A percentile compares a stretch with the other conserved stretches of the same genome.
phyloP scores from a whole-genome alignment of 2,797 vertebrate genomes.

The Rhinatrema bivittatum region DNA sequence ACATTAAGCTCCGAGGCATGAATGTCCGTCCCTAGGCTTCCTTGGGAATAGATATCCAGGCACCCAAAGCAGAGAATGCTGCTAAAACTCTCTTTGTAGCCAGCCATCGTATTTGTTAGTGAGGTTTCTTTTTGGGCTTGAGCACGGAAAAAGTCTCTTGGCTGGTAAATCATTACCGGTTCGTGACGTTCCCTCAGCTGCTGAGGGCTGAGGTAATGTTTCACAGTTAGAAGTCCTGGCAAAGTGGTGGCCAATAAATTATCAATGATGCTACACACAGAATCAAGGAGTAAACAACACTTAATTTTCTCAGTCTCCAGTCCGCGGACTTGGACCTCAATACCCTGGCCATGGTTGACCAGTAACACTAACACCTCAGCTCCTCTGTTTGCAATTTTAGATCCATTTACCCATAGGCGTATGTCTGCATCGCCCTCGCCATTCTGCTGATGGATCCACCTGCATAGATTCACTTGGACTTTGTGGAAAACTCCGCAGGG shows the following conservation, averaged over 20 bases:
- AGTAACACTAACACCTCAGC: constrained; percentile 85
- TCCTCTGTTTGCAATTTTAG: constrained; percentile 75
- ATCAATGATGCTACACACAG: constrained; percentile 86
- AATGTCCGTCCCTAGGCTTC: constrained; percentile 77
- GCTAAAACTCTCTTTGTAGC: constrained; percentile 92
- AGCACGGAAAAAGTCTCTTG: constrained; percentile 87
- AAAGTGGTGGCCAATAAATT: constrained; percentile 82
- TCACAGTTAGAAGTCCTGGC: constrained; percentile 81
- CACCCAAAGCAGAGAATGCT: constrained; percentile 88
- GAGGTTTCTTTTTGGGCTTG: constrained; percentile 81
- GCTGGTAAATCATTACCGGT: constrained; percentile 94
- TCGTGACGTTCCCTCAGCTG: constrained; percentile 89
- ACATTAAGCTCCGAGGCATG: constrained; percentile 78
- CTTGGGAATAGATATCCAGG: constrained; percentile 82
- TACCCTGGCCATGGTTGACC: constrained; percentile 92
- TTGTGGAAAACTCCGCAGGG: constrained; percentile 96
- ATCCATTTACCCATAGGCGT: constrained; percentile 87
- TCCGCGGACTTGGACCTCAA: constrained; percentile 90
- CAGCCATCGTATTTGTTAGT: constrained; percentile 91
- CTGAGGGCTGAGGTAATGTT: constrained; percentile 93
- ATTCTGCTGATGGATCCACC: constrained; percentile 93
- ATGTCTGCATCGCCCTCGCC: constrained; percentile 78
- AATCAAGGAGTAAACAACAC: constrained; percentile 87
- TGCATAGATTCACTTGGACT: constrained; percentile 92
- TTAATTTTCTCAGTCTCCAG: constrained; percentile 77